phyloP scores from a whole-genome alignment of 2,113 vertebrate species.

The Geococcyx californianus region DNA sequence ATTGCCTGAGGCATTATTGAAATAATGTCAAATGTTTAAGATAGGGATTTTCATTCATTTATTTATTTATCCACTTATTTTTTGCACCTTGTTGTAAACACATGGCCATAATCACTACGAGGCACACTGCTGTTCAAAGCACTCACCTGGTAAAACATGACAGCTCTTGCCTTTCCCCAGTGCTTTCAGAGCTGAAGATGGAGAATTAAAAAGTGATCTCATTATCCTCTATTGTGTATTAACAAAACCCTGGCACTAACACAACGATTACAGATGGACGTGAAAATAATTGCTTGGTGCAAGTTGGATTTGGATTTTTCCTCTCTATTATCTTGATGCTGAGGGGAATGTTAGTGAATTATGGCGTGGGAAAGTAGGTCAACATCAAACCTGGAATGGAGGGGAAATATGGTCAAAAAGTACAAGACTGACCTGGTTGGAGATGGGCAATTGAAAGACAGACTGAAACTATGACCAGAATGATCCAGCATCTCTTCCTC shows the following conservation, averaged over 20 bases:
- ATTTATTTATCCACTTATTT: not conserved
- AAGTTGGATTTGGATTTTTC: slow-evolving; percentile 34
- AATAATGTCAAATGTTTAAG: not conserved
- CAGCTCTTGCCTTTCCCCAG: slow-evolving; percentile 9
- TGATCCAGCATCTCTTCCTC: not conserved
- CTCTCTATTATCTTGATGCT: slow-evolving; percentile 33
- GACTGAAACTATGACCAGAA: not conserved
- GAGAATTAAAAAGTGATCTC: slow-evolving; percentile 54
- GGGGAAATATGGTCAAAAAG: not conserved
- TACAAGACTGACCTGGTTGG: not conserved
- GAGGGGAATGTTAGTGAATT: slow-evolving; percentile 48
- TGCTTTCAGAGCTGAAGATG: slow-evolving; percentile 40
- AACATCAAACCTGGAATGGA: slow-evolving; percentile 36
- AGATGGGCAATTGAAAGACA: not conserved
- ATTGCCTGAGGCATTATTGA: not conserved
- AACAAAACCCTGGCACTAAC: slow-evolving; percentile 55
- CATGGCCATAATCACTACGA: not conserved
- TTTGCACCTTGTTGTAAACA: not conserved
- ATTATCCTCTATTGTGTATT: slow-evolving; percentile 47
- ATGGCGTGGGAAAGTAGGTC: slow-evolving; percentile 50
- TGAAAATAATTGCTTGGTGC: slow-evolving; percentile 51
- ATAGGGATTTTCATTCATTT: not conserved
- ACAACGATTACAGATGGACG: not conserved
- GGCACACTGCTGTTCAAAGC: not conserved
- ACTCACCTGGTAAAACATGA: not conserved